Evolutionary conservation across 2,113 vertebrate genomes (phyloP).

Genomic region (Stercorarius parasiticus): DNA sequence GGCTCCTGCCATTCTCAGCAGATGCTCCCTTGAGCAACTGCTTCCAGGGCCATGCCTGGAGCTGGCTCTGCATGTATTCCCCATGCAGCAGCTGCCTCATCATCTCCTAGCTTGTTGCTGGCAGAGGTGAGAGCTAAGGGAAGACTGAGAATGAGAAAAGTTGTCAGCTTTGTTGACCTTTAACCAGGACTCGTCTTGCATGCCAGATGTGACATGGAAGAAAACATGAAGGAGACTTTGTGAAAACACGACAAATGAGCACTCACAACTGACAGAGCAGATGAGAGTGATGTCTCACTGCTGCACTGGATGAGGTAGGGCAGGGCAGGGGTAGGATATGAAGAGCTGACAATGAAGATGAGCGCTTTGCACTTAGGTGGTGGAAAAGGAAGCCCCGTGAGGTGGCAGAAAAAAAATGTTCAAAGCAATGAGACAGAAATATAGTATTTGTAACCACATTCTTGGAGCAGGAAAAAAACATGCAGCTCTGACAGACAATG

Average conservation of each 20-base stretch:
- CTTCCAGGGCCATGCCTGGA: not conserved
- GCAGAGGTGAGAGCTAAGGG: not conserved
- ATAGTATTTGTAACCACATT: not conserved
- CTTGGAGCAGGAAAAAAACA: not conserved
- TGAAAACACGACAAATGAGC: not conserved
- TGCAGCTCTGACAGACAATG: not conserved
- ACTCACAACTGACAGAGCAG: not conserved
- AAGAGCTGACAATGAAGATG: not conserved
- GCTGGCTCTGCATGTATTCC: not conserved
- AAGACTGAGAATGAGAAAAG: not conserved
- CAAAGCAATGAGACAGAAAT: conserved; percentile 14
- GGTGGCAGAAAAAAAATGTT: not conserved
- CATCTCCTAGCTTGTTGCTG: not conserved
- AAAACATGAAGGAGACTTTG: not conserved
- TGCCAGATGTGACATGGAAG: not conserved
- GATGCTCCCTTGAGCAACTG: not conserved
- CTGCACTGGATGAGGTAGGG: not conserved
- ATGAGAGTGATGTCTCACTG: not conserved
- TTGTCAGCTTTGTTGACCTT: not conserved
- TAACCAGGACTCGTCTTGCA: not conserved
- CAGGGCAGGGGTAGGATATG: not conserved
- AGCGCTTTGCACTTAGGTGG: not conserved
- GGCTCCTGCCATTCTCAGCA: not conserved
- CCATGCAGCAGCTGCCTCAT: not conserved
- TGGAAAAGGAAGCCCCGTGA: not conserved